Percentiles rank a stretch among this genome's conserved stretches.
Evolutionary conservation across 92 coral and sea anemone species (phyloP).

Genomic region (Montipora capitata): DNA sequence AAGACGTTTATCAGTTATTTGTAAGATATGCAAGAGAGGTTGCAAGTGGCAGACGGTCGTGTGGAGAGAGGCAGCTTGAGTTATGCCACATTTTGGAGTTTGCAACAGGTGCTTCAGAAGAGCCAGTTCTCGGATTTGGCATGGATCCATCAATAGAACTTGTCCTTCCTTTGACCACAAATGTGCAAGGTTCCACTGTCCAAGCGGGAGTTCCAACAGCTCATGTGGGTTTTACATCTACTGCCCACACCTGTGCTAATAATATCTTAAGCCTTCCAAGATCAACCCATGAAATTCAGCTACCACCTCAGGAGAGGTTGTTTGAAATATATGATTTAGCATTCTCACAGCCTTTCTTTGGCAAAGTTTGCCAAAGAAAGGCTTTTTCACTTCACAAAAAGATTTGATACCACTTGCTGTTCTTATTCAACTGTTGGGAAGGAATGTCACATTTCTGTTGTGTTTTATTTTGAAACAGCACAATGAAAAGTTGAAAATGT

Average conservation of each 20-base stretch:
- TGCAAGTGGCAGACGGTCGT: constrained; percentile 65
- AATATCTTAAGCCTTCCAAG: constrained; percentile 65
- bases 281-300: constrained; percentile 37
- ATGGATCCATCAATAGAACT: constrained; percentile 37
- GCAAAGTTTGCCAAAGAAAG: background rate
- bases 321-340: constrained; percentile 59
- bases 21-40: constrained; percentile 76
- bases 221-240: constrained; percentile 63
- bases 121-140: constrained; percentile 47
- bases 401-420: background rate
- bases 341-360: constrained; percentile 43
- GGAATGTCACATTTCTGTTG: background rate
- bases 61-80: constrained; percentile 53
- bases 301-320: constrained; percentile 68
- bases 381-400: constrained; percentile 4
- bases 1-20: constrained; percentile 63
- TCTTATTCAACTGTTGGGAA: background rate
- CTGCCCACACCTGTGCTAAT: constrained; percentile 68
- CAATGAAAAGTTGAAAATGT: background rate
- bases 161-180: constrained; percentile 30
- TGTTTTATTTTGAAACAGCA: background rate
- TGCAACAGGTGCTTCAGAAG: constrained; percentile 62
- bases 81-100: constrained; percentile 58
- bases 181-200: constrained; percentile 14
- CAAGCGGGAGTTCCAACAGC: constrained; percentile 10